phyloP scores from a whole-genome alignment of 2,113 vertebrate genomes.

The Acrocephalus kingi region DNA sequence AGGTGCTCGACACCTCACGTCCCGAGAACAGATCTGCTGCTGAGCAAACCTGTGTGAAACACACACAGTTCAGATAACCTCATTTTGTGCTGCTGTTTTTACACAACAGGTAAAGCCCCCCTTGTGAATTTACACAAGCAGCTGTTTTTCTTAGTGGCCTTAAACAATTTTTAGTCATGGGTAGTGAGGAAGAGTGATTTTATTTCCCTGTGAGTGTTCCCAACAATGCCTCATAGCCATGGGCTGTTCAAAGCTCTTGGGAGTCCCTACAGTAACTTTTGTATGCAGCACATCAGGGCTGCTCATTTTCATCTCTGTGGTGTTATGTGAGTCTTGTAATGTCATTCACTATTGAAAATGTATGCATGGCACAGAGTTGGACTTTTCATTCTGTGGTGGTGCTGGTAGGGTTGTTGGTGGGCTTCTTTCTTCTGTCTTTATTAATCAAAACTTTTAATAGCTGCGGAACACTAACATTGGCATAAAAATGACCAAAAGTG shows the following conservation, averaged over 20 bases:
- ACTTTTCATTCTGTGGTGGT: background rate
- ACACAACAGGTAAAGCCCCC: background rate
- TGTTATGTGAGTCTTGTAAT: background rate
- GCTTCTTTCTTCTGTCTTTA: background rate
- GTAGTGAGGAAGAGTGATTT: background rate
- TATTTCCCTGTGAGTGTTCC: background rate
- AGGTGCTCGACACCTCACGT: background rate
- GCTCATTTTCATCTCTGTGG: background rate
- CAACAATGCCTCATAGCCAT: rapidly evolving
- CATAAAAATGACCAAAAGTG: background rate
- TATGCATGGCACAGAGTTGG: background rate
- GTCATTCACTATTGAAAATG: background rate
- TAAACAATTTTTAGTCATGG: background rate
- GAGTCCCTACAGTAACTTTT: background rate
- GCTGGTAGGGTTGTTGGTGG: background rate
- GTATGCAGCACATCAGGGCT: background rate
- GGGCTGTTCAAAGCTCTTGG: rapidly evolving
- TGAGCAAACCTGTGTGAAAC: background rate
- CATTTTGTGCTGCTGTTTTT: background rate
- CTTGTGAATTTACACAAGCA: background rate
- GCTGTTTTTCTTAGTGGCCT: background rate
- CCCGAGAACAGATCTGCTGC: background rate
- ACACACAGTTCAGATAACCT: background rate
- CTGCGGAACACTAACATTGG: background rate
- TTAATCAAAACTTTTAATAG: background rate